A percentile compares a stretch with the other conserved stretches of the same genome.
Conservation (phyloP, 2,797 vertebrate species). For the Enteromius argenteus region DNA sequence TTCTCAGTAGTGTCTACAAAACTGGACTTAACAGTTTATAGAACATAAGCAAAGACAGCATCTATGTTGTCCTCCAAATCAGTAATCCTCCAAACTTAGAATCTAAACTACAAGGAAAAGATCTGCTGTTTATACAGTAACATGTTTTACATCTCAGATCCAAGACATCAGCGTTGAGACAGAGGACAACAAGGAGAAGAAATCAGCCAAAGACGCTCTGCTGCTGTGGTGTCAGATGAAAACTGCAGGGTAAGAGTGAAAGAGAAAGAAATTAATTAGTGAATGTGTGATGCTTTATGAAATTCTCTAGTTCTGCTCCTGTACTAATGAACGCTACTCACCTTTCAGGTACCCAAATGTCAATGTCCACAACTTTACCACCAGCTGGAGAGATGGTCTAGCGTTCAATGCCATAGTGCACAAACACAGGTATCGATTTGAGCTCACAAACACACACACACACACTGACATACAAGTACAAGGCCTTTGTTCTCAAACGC, state of each 20-base stretch:
- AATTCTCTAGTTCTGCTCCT: constrained; percentile 27
- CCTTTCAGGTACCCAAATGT: constrained; percentile 89
- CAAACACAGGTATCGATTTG: constrained; percentile 88
- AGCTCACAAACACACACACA: constrained; percentile 18
- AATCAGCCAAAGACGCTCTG: constrained; percentile 94
- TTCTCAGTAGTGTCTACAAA: constrained; percentile 3
- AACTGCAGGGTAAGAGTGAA: constrained; percentile 86
- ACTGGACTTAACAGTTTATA: neutral
- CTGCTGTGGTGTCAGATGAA: constrained; percentile 97
- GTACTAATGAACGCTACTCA: constrained; percentile 9
- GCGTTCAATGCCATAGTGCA: constrained; percentile 96
- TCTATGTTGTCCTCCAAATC: neutral
- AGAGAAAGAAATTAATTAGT: constrained; percentile 8
- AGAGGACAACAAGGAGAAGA: constrained; percentile 93
- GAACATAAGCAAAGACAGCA: neutral
- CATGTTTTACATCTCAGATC: constrained; percentile 78
- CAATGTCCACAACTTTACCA: constrained; percentile 96
- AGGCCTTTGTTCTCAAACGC: constrained; percentile 26
- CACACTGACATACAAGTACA: neutral
- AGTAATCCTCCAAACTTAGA: neutral
- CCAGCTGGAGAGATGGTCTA: constrained; percentile 94
- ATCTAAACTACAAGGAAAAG: neutral
- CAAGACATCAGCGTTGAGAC: constrained; percentile 97
- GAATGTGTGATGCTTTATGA: neutral
- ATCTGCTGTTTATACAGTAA: neutral